Conservation (phyloP, 2,113 vertebrate genomes). For the rabbit (Oryctolagus cuniculus) region mOryCun1.1 NC_091434.1:79959001-79959500, state of each 20-base stretch:
- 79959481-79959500: slow-evolving; percentile 45
- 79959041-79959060: no score
- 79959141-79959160: no score
- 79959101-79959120: no score
- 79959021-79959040: no score
- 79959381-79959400: neutral
- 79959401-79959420: neutral
- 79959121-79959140: no score
- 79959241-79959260: neutral
- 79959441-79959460: slow-evolving; percentile 36
- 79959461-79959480: neutral
- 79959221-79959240: neutral
- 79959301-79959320: neutral
- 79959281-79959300: slow-evolving; percentile 31
- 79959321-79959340: neutral
- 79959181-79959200: neutral
- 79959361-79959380: neutral
- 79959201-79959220: neutral
- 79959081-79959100: no score
- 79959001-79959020: no score
- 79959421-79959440: neutral
- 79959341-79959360: neutral
- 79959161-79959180: no score
- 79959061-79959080: no score
- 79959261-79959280: neutral